phyloP scores from a whole-genome alignment of 2,797 vertebrate species.

The Hephaestus fuliginosus region DNA sequence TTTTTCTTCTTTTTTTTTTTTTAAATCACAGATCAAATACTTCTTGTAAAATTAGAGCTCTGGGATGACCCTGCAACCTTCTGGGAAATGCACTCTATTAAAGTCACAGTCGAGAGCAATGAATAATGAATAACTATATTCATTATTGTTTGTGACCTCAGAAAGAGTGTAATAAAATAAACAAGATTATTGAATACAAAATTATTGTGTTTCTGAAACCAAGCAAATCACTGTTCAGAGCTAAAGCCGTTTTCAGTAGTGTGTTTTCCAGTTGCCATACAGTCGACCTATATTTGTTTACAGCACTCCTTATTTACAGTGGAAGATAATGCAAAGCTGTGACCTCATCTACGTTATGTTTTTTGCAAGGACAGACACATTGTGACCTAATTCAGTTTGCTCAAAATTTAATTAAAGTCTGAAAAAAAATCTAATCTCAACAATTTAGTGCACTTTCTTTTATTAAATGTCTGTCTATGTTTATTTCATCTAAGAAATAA shows the following conservation, averaged over 20 bases:
- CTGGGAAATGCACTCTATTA: not conserved
- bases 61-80: conserved; percentile 13
- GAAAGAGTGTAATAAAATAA: not conserved
- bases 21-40: not conserved
- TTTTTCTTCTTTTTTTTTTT: conserved; percentile 6
- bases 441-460: not conserved
- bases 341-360: not conserved
- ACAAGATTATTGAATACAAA: conserved; percentile 3
- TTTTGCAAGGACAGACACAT: conserved; percentile 13
- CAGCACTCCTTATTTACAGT: not conserved
- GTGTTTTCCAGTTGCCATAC: conserved; percentile 2
- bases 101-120: conserved; percentile 11
- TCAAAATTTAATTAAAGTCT: conserved; percentile 25
- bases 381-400: conserved; percentile 29
- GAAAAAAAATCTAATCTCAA: not conserved
- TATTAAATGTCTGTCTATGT: not conserved
- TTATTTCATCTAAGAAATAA: not conserved
- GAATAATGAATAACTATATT: conserved; percentile 3
- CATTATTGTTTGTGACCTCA: conserved; percentile 6
- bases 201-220: not conserved
- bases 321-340: conserved; percentile 6
- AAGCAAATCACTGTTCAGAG: not conserved
- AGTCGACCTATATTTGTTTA: conserved; percentile 2
- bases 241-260: not conserved
- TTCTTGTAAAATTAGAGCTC: conserved; percentile 38